phyloP scores from a whole-genome alignment of 2,888 invertebrate genomes.

The Aromia moschata region DNA sequence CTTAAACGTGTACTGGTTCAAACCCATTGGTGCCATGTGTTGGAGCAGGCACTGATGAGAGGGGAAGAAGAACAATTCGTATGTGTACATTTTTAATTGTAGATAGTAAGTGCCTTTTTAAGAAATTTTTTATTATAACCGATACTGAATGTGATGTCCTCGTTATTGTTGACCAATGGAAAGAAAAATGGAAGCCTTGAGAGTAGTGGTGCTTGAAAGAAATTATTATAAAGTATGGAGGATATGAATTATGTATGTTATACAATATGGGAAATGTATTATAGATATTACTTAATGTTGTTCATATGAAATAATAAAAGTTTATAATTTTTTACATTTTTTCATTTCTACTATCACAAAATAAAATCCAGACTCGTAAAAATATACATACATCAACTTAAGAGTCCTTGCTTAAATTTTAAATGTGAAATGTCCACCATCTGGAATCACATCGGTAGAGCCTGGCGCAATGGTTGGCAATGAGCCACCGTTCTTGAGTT shows the following conservation, averaged over 20 bases:
- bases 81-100: slow-evolving; percentile 50
- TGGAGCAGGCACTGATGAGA: slow-evolving; percentile 54
- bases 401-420: no score
- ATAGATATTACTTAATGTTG: slow-evolving; percentile 35
- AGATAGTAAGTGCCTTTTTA: slow-evolving; percentile 56
- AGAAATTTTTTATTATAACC: slow-evolving; percentile 44
- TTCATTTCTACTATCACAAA: slow-evolving; percentile 15
- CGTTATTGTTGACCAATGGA: slow-evolving; percentile 36
- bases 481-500: no score
- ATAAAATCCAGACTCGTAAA: no score
- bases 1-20: slow-evolving; percentile 37
- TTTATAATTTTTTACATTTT: slow-evolving; percentile 28
- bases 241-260: slow-evolving; percentile 31
- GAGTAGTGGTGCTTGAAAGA: slow-evolving; percentile 33
- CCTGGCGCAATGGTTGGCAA: no score
- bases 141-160: slow-evolving; percentile 27
- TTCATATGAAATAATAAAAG: slow-evolving; percentile 31
- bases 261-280: slow-evolving; percentile 33
- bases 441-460: no score
- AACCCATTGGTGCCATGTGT: slow-evolving; percentile 56
- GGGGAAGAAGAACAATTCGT: slow-evolving; percentile 48
- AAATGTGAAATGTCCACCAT: no score
- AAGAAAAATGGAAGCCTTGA: slow-evolving; percentile 29
- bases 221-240: slow-evolving; percentile 20
- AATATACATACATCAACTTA: no score